These are phyloP conservation scores for Enteromius mattozi DNA, from an alignment of 2,797 vertebrate species.

Conservation along the genomic window DNA sequence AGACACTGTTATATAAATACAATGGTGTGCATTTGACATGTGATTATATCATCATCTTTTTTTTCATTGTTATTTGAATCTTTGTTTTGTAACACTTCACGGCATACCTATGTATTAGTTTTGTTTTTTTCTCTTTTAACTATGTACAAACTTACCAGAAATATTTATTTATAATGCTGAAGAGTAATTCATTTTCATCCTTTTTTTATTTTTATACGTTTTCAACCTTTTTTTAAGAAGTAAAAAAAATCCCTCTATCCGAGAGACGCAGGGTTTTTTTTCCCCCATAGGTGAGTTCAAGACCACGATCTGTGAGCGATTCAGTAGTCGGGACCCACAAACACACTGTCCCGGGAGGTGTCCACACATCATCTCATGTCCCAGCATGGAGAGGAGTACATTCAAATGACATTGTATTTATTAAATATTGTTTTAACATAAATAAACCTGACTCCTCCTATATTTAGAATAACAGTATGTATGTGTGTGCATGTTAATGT, in stretches of 20 bases:
- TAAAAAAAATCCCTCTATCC: constrained; percentile 16
- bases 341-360: constrained; percentile 33
- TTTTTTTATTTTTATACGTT: constrained; percentile 63
- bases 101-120: constrained; percentile 62
- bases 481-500: too few relatives aligned
- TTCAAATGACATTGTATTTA: constrained; percentile 75
- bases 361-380: constrained; percentile 67
- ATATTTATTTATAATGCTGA: constrained; percentile 83
- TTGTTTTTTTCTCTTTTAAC: constrained; percentile 62
- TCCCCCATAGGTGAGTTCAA: constrained; percentile 64
- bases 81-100: constrained; percentile 67
- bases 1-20: constrained; percentile 57
- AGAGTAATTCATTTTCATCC: constrained; percentile 71
- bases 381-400: constrained; percentile 71
- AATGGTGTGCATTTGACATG: constrained; percentile 56
- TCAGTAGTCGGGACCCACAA: constrained; percentile 16
- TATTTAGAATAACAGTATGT: constrained; percentile 36
- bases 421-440: constrained; percentile 81
- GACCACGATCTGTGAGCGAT: constrained; percentile 52
- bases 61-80: constrained; percentile 14
- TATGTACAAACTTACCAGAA: constrained; percentile 72
- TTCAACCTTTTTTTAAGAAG: constrained; percentile 66
- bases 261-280: constrained; percentile 61
- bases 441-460: constrained; percentile 79
- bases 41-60: constrained; percentile 31